A percentile compares a stretch with the other conserved stretches of the same genome.
Conservation (phyloP, 2,888 invertebrate species). For the Phengaris arion region DNA sequence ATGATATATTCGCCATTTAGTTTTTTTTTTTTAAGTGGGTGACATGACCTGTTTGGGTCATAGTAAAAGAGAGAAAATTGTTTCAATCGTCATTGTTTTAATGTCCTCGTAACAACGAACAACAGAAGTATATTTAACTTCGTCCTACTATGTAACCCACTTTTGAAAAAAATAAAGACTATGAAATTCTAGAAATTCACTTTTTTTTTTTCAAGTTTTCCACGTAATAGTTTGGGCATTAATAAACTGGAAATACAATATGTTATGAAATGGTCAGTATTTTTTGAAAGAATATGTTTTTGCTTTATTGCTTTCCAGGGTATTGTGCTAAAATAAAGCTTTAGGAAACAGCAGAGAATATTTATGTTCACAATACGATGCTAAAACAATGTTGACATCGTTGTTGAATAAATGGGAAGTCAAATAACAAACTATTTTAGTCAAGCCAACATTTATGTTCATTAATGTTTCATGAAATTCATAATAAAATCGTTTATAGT, state of each 20-base stretch:
- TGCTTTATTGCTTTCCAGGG: neutral
- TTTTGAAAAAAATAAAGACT: too few relatives aligned
- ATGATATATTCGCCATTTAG: too few relatives aligned
- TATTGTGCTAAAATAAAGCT: neutral
- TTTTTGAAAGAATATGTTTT: neutral
- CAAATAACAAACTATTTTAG: conserved; percentile 19
- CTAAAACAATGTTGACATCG: conserved; percentile 11
- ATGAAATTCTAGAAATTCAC: too few relatives aligned
- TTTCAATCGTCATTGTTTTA: too few relatives aligned
- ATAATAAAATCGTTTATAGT: neutral
- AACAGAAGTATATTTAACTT: too few relatives aligned
- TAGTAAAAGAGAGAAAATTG: too few relatives aligned
- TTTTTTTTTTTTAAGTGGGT: too few relatives aligned
- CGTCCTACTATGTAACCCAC: too few relatives aligned
- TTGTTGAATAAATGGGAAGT: neutral
- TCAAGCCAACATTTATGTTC: conserved; percentile 3
- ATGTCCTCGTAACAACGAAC: too few relatives aligned
- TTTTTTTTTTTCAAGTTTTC: too few relatives aligned
- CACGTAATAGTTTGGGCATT: too few relatives aligned
- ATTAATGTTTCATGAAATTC: conserved; percentile 12
- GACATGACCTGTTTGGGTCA: too few relatives aligned
- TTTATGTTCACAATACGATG: neutral
- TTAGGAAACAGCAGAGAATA: neutral
- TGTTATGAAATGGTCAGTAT: neutral
- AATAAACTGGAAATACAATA: neutral